These are phyloP conservation scores for Sebastes minor DNA, from an alignment of 2,797 vertebrate species.

Conservation along the genomic window DNA sequence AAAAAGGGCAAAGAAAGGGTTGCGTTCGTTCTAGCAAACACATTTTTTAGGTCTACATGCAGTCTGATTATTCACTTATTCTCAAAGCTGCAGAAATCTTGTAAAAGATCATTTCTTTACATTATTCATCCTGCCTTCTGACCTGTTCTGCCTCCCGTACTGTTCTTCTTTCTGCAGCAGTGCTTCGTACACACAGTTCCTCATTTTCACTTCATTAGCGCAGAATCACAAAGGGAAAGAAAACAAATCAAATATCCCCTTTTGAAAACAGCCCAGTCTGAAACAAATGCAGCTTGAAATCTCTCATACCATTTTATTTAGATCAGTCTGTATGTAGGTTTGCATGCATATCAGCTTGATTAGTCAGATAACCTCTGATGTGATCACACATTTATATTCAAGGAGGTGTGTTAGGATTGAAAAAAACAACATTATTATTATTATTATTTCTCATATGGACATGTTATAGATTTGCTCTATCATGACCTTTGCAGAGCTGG, in stretches of 20 bases:
- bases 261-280: neutral
- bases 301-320: neutral
- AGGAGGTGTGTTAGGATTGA: neutral
- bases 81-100: conserved; percentile 2
- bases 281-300: neutral
- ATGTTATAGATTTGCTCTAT: neutral
- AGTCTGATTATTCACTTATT: conserved; percentile 1
- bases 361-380: neutral
- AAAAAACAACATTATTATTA: neutral
- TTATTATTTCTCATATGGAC: neutral
- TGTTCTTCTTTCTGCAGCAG: neutral
- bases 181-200: neutral
- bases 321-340: neutral
- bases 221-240: neutral
- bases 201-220: conserved; percentile 16
- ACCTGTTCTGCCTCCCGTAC: neutral
- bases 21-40: conserved; percentile 7
- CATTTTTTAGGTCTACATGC: neutral
- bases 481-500: neutral
- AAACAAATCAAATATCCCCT: neutral
- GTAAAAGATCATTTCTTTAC: neutral
- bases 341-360: neutral
- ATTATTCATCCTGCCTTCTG: conserved; percentile 13
- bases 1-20: conserved; percentile 2
- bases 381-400: neutral